Conservation (phyloP, 92 coral and sea anemone species). For the Epizoanthus stellaris region DNA sequence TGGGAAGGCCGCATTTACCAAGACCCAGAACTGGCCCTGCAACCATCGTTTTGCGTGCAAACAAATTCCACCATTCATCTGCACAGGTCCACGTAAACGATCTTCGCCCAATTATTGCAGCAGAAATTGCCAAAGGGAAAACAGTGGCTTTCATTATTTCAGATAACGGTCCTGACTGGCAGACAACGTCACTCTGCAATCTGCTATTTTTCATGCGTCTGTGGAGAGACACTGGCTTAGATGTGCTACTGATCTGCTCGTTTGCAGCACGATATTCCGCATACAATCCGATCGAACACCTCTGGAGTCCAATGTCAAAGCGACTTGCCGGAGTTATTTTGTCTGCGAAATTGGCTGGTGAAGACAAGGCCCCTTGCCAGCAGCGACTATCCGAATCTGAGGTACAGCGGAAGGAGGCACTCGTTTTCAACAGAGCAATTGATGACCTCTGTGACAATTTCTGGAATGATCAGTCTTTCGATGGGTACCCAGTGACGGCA, state of each 20-base stretch:
- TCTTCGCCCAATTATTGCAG: constrained; percentile 35
- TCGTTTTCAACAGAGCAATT: constrained; percentile 42
- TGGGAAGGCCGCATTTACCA: constrained; percentile 29
- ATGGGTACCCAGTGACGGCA: constrained; percentile 43
- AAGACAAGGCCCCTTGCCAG: constrained; percentile 40
- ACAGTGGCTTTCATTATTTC: not conserved
- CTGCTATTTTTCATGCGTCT: too few relatives aligned
- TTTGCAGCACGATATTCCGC: not conserved
- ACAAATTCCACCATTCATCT: not conserved
- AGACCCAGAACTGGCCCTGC: constrained; percentile 3
- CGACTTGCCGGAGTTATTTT: constrained; percentile 40
- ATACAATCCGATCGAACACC: constrained; percentile 58
- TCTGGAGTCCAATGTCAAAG: constrained; percentile 60
- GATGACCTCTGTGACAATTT: constrained; percentile 12
- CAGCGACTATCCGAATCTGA: constrained; percentile 15
- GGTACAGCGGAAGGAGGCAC: constrained; percentile 33
- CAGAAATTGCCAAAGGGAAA: constrained; percentile 34
- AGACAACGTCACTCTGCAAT: too few relatives aligned
- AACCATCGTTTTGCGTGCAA: constrained; percentile 6
- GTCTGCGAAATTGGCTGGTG: constrained; percentile 27
- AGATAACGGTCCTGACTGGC: too few relatives aligned
- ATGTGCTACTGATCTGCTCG: too few relatives aligned
- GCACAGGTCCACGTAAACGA: constrained; percentile 10
- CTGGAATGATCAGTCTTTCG: constrained; percentile 49
- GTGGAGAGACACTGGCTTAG: too few relatives aligned